Conservation (phyloP, 2,797 vertebrate genomes). For the Enteromius paludinosus region DNA sequence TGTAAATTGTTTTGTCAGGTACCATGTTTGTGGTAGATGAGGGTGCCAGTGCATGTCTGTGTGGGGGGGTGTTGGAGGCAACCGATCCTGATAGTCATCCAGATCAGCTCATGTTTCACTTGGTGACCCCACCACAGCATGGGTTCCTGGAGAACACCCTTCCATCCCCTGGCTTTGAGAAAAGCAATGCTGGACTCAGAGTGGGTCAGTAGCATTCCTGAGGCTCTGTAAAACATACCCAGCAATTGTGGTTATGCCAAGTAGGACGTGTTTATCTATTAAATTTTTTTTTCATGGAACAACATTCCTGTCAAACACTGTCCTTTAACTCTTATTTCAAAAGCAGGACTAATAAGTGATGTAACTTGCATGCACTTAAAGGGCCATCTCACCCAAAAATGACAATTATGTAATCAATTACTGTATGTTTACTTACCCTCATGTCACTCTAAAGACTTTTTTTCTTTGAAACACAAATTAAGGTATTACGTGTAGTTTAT, state of each 20-base stretch:
- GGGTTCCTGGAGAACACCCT: constrained; percentile 80
- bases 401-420: not conserved
- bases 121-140: constrained; percentile 72
- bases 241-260: not conserved
- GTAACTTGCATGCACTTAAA: not conserved
- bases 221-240: not conserved
- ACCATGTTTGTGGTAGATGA: constrained; percentile 74
- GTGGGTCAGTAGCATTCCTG: constrained; percentile 69
- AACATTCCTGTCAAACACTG: not conserved
- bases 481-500: not conserved
- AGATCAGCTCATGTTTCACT: constrained; percentile 73
- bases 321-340: not conserved
- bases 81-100: constrained; percentile 73
- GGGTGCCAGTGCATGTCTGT: constrained; percentile 65
- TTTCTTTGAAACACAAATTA: not conserved
- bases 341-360: not conserved
- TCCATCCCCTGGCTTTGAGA: constrained; percentile 74
- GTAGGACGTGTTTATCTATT: not conserved
- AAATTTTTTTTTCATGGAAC: not conserved
- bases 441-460: not conserved
- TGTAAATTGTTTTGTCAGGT: constrained; percentile 62
- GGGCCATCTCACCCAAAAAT: not conserved
- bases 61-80: constrained; percentile 69
- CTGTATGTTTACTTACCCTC: not conserved
- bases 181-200: constrained; percentile 72